phyloP scores from a whole-genome alignment of 2,113 vertebrate species.

The Acrocephalus arundinaceus region DNA sequence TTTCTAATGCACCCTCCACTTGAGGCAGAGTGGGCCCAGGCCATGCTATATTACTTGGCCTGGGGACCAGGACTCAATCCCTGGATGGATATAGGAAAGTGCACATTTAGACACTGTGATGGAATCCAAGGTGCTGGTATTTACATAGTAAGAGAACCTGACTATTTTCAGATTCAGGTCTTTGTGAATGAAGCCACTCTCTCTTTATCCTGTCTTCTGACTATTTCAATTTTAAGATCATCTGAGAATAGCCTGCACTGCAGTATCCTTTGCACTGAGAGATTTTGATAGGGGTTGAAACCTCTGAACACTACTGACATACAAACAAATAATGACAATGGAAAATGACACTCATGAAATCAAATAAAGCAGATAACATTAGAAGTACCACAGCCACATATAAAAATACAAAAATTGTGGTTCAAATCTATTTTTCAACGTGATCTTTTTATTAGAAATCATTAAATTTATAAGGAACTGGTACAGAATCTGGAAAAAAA shows the following conservation, averaged over 20 bases:
- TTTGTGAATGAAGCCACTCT: neutral
- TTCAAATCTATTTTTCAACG: neutral
- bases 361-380: neutral
- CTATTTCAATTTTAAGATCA: neutral
- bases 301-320: neutral
- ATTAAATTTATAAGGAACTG: neutral
- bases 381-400: neutral
- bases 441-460: neutral
- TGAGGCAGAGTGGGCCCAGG: neutral
- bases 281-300: neutral
- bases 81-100: neutral
- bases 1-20: neutral
- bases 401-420: neutral
- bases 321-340: neutral
- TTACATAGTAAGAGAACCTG: neutral
- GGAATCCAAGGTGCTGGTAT: neutral
- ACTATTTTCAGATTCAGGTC: neutral
- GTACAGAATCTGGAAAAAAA: neutral
- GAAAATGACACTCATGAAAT: neutral
- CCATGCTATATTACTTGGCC: rapidly evolving
- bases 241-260: neutral
- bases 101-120: neutral
- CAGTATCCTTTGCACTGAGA: neutral
- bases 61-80: neutral
- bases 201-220: neutral